Evolutionary conservation across 2,113 vertebrate genomes (phyloP).

Genomic region (Myrmophylax atrothorax): DNA sequence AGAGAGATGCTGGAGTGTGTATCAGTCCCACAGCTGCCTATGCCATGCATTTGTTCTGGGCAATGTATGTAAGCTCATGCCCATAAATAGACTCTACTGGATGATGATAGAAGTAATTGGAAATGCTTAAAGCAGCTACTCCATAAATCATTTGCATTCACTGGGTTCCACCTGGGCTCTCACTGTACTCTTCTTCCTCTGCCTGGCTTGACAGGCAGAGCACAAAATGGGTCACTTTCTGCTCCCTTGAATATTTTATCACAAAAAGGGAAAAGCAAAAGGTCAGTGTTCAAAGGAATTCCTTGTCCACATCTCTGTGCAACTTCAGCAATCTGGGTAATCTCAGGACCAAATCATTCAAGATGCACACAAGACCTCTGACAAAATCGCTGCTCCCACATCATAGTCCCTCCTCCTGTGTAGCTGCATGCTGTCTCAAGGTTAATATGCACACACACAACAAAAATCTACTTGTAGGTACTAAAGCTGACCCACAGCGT

Average conservation of each 20-base stretch:
- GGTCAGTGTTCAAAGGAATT: constrained; percentile 35
- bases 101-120: neutral
- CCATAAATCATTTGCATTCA: constrained; percentile 42
- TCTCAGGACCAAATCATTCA: constrained; percentile 22
- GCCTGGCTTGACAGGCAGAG: neutral
- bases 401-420: neutral
- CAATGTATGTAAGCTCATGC: neutral
- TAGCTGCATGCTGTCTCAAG: neutral
- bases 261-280: constrained; percentile 27
- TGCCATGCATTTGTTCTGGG: neutral
- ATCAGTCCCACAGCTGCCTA: neutral
- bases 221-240: constrained; percentile 40
- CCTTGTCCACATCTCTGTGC: neutral
- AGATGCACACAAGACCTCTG: constrained; percentile 3
- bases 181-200: neutral
- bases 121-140: constrained; percentile 40
- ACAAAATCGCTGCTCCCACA: neutral
- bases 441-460: neutral
- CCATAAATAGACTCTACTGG: neutral
- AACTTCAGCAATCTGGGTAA: neutral
- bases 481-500: neutral
- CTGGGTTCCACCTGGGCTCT: constrained; percentile 23
- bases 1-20: neutral
- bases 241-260: constrained; percentile 39
- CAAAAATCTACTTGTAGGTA: neutral